phyloP scores from a whole-genome alignment of 2,113 vertebrate genomes.

The Climacteris rufus region DNA sequence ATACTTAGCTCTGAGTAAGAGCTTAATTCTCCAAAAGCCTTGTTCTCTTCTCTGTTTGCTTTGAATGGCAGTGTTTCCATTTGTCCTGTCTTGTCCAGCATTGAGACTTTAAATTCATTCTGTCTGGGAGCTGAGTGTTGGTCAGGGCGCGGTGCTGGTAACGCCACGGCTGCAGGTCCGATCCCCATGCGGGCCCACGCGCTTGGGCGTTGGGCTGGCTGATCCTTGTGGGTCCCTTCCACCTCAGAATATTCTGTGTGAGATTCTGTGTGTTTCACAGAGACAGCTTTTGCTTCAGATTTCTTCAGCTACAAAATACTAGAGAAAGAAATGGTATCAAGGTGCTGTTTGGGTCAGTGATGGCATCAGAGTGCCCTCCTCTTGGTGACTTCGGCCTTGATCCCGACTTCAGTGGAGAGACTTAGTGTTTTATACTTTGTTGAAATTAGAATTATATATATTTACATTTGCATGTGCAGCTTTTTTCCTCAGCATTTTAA shows the following conservation, averaged over 20 bases:
- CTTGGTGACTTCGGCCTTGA: neutral
- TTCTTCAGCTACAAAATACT: neutral
- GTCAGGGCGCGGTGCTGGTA: neutral
- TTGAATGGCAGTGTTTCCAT: neutral
- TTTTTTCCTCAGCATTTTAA: neutral
- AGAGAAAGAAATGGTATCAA: neutral
- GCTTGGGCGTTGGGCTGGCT: neutral
- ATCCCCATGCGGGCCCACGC: neutral
- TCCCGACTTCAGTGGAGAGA: neutral
- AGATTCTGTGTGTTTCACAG: neutral
- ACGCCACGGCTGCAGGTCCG: neutral
- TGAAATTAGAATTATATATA: neutral
- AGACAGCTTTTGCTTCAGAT: neutral
- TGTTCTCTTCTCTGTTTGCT: neutral
- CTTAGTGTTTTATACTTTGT: neutral
- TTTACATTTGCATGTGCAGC: neutral
- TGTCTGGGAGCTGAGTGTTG: neutral
- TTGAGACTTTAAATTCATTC: neutral
- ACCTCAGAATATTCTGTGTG: neutral
- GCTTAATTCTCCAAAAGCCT: neutral
- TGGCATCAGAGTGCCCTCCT: neutral
- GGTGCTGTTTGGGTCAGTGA: neutral
- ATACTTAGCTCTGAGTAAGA: neutral
- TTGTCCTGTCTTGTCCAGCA: constrained; percentile 9
- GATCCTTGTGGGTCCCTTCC: neutral